Percentiles rank a stretch among this genome's conserved stretches.
Evolutionary conservation across 1,140 invertebrate genomes (phyloP).

Genomic region (Glossosoma conforme): DNA sequence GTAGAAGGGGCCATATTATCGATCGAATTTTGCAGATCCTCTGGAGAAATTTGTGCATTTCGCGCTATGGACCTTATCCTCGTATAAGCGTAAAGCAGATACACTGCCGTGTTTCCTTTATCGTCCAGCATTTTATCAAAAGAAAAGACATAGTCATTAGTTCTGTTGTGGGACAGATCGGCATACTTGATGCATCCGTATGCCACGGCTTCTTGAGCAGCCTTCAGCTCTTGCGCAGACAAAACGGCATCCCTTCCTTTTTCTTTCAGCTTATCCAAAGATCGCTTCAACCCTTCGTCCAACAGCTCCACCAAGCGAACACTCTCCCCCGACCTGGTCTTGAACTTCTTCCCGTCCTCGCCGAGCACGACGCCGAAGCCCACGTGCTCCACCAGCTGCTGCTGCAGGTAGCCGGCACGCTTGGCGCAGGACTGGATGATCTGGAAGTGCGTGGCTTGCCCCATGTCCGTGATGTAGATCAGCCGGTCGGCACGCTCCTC

Average conservation of each 20-base stretch:
- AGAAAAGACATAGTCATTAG: slow-evolving; percentile 96
- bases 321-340: slow-evolving; percentile 96
- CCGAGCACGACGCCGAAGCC: slow-evolving; percentile 96
- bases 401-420: slow-evolving; percentile 62
- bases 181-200: slow-evolving; percentile 99
- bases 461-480: slow-evolving; percentile 93
- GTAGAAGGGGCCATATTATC: slow-evolving; percentile 60
- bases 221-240: slow-evolving; percentile 73
- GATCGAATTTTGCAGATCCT: slow-evolving; percentile 51
- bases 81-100: slow-evolving; percentile 93
- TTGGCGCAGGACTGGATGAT: slow-evolving; percentile 67
- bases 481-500: slow-evolving; percentile 89
- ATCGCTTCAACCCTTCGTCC: slow-evolving; percentile 86
- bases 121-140: slow-evolving; percentile 99
- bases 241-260: slow-evolving; percentile 88
- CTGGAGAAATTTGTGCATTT: slow-evolving; percentile 59
- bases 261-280: slow-evolving; percentile 82
- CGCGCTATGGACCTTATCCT: slow-evolving; percentile 89
- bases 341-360: slow-evolving; percentile 99
- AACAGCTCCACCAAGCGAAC: slow-evolving; percentile 87
- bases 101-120: slow-evolving; percentile 97
- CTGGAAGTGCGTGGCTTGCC: slow-evolving; percentile 88
- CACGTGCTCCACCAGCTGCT: slow-evolving; percentile 81
- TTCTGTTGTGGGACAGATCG: slow-evolving; percentile 90
- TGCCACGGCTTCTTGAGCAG: slow-evolving; percentile 86